Evolutionary conservation across 2,113 vertebrate species (phyloP).

Genomic region (Spea bombifrons): DNA sequence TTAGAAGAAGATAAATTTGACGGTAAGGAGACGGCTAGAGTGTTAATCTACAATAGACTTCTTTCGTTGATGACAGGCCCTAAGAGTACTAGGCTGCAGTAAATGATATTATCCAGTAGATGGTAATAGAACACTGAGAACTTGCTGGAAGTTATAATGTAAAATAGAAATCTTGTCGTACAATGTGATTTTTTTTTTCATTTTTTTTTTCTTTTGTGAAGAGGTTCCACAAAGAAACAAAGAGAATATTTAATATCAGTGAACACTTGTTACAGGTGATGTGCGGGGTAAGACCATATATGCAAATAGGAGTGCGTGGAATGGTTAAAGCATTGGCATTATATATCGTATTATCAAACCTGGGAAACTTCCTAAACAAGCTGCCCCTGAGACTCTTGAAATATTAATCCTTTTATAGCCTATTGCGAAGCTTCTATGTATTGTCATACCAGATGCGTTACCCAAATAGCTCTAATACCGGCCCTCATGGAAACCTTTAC

Average conservation of each 20-base stretch:
- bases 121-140: conserved; percentile 6
- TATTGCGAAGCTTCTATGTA: too few relatives aligned
- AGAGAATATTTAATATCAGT: background rate
- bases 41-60: background rate
- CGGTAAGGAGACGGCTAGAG: background rate
- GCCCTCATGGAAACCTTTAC: too few relatives aligned
- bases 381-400: too few relatives aligned
- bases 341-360: too few relatives aligned
- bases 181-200: background rate
- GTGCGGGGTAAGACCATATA: background rate
- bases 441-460: too few relatives aligned
- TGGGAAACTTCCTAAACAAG: too few relatives aligned
- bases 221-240: background rate
- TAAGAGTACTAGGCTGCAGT: background rate
- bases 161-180: background rate
- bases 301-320: background rate
- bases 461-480: too few relatives aligned
- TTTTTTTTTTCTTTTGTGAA: background rate
- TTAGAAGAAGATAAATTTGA: background rate
- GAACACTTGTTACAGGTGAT: background rate
- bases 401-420: too few relatives aligned
- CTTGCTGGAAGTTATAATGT: background rate
- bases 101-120: background rate
- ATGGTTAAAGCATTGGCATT: background rate
- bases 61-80: background rate